Evolutionary conservation across 2,888 invertebrate species (phyloP).

Genomic region (Drosophila borborema): DNA sequence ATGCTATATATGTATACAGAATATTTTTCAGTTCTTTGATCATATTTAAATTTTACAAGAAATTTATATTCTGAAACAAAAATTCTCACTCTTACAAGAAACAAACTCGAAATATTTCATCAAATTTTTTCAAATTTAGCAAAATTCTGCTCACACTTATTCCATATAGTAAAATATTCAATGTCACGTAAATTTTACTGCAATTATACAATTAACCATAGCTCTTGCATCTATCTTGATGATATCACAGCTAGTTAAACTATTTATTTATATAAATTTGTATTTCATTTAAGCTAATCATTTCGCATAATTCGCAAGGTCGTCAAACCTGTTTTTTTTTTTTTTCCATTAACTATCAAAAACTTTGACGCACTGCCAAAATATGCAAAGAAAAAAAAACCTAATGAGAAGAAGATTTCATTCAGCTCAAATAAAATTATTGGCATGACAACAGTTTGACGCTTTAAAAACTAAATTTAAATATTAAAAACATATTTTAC

Average conservation of each 20-base stretch:
- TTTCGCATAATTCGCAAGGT: constrained; percentile 65
- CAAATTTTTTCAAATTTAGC: background rate
- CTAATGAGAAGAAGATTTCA: constrained; percentile 8
- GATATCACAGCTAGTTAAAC: constrained; percentile 44
- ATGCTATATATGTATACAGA: background rate
- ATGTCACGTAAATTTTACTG: background rate
- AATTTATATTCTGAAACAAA: too few species aligned
- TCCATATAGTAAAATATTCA: too few species aligned
- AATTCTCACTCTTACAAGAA: too few species aligned
- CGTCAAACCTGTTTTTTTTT: constrained; percentile 50
- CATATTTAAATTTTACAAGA: background rate
- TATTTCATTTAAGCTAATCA: constrained; percentile 20
- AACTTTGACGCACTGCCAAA: constrained; percentile 13
- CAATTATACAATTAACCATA: background rate
- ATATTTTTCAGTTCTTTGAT: background rate
- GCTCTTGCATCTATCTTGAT: constrained; percentile 9
- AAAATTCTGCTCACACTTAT: background rate
- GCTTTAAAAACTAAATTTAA: constrained; percentile 1
- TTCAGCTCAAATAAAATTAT: constrained; percentile 8
- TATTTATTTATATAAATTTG: constrained; percentile 33
- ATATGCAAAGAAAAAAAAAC: constrained; percentile 9
- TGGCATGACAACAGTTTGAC: constrained; percentile 20
- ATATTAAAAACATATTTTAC: constrained; percentile 11
- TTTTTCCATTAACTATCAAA: constrained; percentile 11
- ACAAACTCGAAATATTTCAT: background rate